These are phyloP conservation scores for Anguilla obscura DNA, from an alignment of 2,797 vertebrate genomes.

Conservation along the genomic window DNA sequence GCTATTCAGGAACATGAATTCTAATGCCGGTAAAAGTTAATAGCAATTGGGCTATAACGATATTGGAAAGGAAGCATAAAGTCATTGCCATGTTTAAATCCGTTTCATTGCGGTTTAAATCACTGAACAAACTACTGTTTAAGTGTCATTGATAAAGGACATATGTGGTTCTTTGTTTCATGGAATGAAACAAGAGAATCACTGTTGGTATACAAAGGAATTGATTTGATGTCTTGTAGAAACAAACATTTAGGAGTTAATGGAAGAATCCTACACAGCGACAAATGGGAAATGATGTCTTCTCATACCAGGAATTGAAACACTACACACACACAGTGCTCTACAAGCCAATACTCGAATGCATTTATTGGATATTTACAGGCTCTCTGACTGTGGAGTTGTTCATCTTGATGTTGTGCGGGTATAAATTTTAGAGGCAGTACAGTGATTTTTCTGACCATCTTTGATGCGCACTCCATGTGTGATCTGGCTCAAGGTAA, in stretches of 20 bases:
- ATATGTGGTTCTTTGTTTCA: background rate
- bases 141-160: background rate
- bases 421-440: background rate
- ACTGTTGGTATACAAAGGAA: conserved; percentile 7
- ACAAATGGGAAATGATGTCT: background rate
- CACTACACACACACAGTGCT: background rate
- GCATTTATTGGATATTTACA: background rate
- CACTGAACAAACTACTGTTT: background rate
- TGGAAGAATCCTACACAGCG: background rate
- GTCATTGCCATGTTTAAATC: background rate
- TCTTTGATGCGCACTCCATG: background rate
- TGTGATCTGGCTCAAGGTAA: background rate
- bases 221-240: background rate
- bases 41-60: background rate
- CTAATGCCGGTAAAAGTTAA: background rate
- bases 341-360: background rate
- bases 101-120: background rate
- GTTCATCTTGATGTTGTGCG: background rate
- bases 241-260: background rate
- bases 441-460: background rate
- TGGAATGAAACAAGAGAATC: background rate
- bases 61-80: background rate
- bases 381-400: background rate
- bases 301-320: background rate
- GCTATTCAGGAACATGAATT: background rate